Evolutionary conservation across 1,140 invertebrate genomes (phyloP), one percentile per base, ranked within the genome.

Genomic region (Harpegnathos saltator): DNA sequence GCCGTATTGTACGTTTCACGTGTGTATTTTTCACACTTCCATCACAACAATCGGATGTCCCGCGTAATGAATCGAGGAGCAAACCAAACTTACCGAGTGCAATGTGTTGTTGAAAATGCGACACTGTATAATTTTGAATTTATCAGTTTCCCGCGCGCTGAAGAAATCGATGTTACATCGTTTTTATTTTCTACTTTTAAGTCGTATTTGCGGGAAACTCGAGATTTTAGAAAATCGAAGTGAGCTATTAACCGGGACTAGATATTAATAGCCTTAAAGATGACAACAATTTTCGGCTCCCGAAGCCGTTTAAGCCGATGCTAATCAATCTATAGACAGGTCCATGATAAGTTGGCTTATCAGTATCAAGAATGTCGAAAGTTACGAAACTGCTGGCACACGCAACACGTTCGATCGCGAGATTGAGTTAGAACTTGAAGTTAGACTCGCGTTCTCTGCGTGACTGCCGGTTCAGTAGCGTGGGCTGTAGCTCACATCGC

Each of bases 391-490:
- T 77, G 15, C n/a, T 54, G 50, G 15, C 54, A 66, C 48, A 78
- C 19, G 50, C 17, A 78, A 69, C n/a, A 22, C 17, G 29, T 59
- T 56, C 12, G 33, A 58, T 73, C 17, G 7, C 38, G 58, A 14
- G 15, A 73, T 82, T 74, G 48, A 73, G 19, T 73, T 73, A 38
- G 44, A 82, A 82, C 56, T 82, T 73, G 38, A 44, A 72, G 44
- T 59, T 81, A 33, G 54, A 48, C 33, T 74, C 17, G 78, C 58
- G 1, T n/a, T n/a, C 19, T 50, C 19, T 58, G 65, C 69, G 56
- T 73, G 68, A 81, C 56, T 58, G 12, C 29, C 66, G 12, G 17
- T n/a, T 59, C 68, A 62, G 62, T 82, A 52, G 11, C 44, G 69
- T 48, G 66, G 52, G 14, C 7, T n/a, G 19, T 2, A 24, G 17